phyloP scores from a whole-genome alignment of 1,140 invertebrate genomes.

The Vollenhovia emeryi region DNA sequence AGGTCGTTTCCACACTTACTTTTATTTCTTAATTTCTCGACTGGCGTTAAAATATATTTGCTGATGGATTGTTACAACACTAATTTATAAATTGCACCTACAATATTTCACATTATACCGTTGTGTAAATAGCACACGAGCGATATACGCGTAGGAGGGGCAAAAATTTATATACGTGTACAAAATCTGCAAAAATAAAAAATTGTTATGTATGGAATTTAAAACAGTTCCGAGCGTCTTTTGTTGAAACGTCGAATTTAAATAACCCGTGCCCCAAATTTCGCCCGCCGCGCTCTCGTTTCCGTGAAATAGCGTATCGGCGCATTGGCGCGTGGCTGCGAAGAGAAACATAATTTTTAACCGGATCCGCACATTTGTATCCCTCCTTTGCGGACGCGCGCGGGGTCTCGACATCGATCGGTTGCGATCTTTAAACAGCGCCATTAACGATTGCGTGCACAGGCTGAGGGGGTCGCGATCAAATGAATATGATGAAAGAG shows the following conservation, averaged over 20 bases:
- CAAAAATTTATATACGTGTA: slow-evolving; percentile 5
- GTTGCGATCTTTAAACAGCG: slow-evolving; percentile 79
- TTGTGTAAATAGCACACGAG: background rate
- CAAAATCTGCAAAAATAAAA: background rate
- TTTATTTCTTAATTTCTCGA: no score
- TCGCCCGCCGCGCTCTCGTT: background rate
- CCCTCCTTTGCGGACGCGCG: slow-evolving; percentile 25
- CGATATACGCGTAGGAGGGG: background rate
- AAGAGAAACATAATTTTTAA: slow-evolving; percentile 34
- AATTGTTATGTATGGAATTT: background rate
- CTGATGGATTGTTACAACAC: no score
- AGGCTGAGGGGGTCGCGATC: slow-evolving; percentile 79
- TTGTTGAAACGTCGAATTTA: background rate
- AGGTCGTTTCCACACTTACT: no score
- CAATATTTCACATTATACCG: background rate
- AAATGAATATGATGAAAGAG: slow-evolving; percentile 86
- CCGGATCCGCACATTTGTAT: slow-evolving; percentile 3
- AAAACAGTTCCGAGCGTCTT: background rate
- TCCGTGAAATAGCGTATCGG: background rate
- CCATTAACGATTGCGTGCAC: slow-evolving; percentile 82
- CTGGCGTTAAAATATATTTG: no score
- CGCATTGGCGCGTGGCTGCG: background rate
- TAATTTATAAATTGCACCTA: background rate
- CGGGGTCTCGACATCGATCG: slow-evolving; percentile 64
- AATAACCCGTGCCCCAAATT: background rate